Evolutionary conservation across 2,113 vertebrate genomes (phyloP), one percentile per base, ranked within the genome.

Genomic region (Eulemur rufifrons): DNA sequence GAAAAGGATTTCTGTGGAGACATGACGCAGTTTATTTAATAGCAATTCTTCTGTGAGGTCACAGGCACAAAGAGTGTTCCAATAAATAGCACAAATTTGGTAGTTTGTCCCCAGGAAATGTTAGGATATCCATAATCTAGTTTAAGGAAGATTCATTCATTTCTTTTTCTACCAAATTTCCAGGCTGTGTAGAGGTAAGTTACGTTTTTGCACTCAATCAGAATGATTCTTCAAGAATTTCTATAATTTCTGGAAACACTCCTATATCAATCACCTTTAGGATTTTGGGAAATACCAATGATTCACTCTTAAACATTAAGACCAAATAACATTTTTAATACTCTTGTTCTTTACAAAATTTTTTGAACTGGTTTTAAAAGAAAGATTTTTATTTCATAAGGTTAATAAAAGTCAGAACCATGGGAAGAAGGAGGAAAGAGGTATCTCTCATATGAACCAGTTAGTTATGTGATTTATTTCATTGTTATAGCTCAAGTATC

Each of bases 1-100:
- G 99, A 99, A 98, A 99, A 99, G 2, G 99, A 99, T 98, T 99
- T 99, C 99, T 99, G 96, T 77, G 88, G 89, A 84, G 93, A 95
- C 45, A 80, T 1, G 52, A 95, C 61, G 39, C 50, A 95, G 27
- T 74, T 21, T 77, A 73, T 15, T 59, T 74, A 78, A 96, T 1
- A 91, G 25, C 14, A 94, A 47, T 69, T 94, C 34, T 63, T 78
- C n/a, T 61, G 23, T 8, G n/a, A 64, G 56, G 15, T 74, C 39
- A 82, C 10, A 69, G 25, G 27, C 1, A 78, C 32, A n/a, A 64
- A 96, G 15, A 63, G 1, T 34, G 45, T 56, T 14, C 42, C 12
- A 84, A 21, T 8, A 47, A 95, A 52, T 71, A 45, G 52, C 23
- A 86, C 32, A 84, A 42, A 86, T 3, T 5, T 42, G 27, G 15